Evolutionary conservation across 1,140 invertebrate species (phyloP), one percentile per base, ranked within the genome.

Genomic region (Temnothorax longispinosus): DNA sequence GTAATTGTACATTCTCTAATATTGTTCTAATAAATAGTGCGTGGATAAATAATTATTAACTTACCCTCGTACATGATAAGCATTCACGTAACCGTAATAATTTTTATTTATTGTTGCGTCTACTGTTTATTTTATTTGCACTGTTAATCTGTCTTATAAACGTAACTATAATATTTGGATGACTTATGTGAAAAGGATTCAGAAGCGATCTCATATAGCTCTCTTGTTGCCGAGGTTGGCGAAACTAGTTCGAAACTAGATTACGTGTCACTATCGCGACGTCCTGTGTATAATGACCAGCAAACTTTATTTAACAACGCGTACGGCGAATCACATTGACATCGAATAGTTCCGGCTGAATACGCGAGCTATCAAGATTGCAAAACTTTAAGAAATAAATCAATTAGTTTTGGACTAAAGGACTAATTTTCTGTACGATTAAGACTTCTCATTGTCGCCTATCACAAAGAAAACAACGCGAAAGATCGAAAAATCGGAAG

Each of bases 171-270:
- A 75, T 27, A 60, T 38, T 74, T 44, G 77, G 7, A 11, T 71
- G 50, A 21, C n/a, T 72, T 38, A 44, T n/a, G 18, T 47, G 32
- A 75, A 75, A 84, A 84, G 38, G 56, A 84, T 82, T 27, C 38
- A 35, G 27, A 82, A 38, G 18, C 18, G 69, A 71, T 58, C 50
- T 47, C 64, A 5, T 32, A 64, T 32, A 64, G 32, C 35, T 50
- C 64, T 71, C 11, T 60, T 60, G 52, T n/a, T 69, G n/a, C 13
- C 67, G 64, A 62, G 67, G 54, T 74, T 74, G 54, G 50, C 18
- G 69, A n/a, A 75, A 84, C 56, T 84, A 74, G 69, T 84, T 84
- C 27, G 56, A 84, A 84, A 84, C 71, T 84, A 84, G 41, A 84
- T 84, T 84, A 84, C 54, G 38, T 60, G 69, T 84, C 80, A 75